Conservation (phyloP, 2,113 vertebrate species). For the Phainopepla nitens region DNA sequence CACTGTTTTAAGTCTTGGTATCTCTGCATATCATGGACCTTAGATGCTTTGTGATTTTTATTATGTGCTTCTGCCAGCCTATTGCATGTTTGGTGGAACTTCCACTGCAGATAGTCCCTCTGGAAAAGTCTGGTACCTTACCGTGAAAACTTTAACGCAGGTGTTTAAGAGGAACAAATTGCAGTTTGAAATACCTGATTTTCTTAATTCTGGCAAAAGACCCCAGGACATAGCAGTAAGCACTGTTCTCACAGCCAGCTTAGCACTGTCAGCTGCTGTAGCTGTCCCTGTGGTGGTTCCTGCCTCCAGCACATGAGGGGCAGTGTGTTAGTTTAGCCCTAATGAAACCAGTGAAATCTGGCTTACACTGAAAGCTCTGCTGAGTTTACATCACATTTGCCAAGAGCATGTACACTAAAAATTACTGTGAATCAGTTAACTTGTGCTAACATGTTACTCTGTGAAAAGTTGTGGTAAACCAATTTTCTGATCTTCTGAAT, state of each 20-base stretch:
- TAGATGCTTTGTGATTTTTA: not conserved
- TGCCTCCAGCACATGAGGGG: not conserved
- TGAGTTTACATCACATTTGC: constrained; percentile 4
- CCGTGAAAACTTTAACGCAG: not conserved
- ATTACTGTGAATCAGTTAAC: constrained; percentile 38
- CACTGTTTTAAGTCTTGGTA: not conserved
- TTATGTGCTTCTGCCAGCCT: not conserved
- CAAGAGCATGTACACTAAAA: not conserved
- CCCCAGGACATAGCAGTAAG: not conserved
- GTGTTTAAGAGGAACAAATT: not conserved
- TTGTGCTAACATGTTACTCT: constrained; percentile 25
- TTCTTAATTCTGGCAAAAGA: not conserved
- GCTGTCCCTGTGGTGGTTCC: not conserved
- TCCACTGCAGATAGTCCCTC: not conserved
- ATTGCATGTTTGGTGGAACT: not conserved
- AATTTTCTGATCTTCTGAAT: constrained; percentile 19
- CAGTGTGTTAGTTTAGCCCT: not conserved
- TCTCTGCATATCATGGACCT: not conserved
- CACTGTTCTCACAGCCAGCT: not conserved
- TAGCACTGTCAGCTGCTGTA: not conserved
- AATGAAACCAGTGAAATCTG: not conserved
- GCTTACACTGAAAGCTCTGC: not conserved
- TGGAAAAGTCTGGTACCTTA: not conserved
- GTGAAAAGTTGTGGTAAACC: constrained; percentile 18
- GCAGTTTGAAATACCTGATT: not conserved